Percentiles rank a stretch among this genome's conserved stretches.
phyloP scores from a whole-genome alignment of 2,888 invertebrate genomes.

The Mesodorylaimus sp. region DNA sequence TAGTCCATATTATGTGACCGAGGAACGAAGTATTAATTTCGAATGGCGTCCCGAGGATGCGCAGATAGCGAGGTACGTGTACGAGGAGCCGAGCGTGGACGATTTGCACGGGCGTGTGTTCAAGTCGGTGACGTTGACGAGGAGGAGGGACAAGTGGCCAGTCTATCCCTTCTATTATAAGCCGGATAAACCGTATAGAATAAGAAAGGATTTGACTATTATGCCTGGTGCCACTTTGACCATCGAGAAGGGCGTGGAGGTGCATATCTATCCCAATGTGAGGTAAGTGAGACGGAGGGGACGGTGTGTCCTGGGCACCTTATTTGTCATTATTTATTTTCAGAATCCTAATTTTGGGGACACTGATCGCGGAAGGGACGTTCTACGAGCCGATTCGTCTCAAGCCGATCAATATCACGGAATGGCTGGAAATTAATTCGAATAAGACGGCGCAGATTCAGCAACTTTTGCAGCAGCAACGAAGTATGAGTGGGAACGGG shows the following conservation, averaged over 20 bases:
- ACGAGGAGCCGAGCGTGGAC: conserved; percentile 18
- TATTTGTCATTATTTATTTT: too few relatives aligned
- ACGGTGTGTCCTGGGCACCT: too few relatives aligned
- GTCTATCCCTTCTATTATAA: conserved; percentile 19
- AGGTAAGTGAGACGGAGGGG: conserved; percentile 23
- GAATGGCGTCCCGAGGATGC: conserved; percentile 18
- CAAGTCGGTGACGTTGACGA: conserved; percentile 19
- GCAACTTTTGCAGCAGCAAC: too few relatives aligned
- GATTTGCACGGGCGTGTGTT: conserved; percentile 26
- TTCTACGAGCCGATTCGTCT: conserved; percentile 40
- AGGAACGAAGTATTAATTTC: conserved; percentile 34
- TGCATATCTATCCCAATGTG: conserved; percentile 87
- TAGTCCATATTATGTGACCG: conserved; percentile 62
- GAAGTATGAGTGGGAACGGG: too few relatives aligned
- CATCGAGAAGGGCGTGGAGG: conserved; percentile 65
- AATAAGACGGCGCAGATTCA: not conserved
- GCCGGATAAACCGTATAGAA: conserved; percentile 46
- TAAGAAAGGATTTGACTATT: conserved; percentile 76
- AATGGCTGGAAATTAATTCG: conserved; percentile 11
- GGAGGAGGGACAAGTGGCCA: conserved; percentile 21
- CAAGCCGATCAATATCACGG: conserved; percentile 28
- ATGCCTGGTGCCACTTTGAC: conserved; percentile 77
- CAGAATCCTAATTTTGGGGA: conserved; percentile 84
- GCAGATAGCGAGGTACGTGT: not conserved
- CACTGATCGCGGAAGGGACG: conserved; percentile 60